Base-by-base conservation (phyloP, 2,797 vertebrate species). In the Channa striata region DNA sequence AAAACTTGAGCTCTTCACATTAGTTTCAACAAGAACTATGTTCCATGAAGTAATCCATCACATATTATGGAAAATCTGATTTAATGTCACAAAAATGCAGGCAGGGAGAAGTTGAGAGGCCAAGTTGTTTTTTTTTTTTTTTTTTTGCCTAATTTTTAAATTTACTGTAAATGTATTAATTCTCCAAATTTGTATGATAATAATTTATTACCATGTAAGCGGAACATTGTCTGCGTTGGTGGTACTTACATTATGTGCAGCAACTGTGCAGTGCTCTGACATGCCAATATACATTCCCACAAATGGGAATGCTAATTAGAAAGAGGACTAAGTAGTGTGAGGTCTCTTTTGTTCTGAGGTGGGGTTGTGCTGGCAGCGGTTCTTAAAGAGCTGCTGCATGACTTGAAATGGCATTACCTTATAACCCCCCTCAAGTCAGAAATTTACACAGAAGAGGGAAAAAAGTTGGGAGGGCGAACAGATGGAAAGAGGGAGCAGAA, bases 401-500 rank as follows among this genome's bases (percentile, higher is more conserved):
- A 65, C 73, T 34, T 73, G 23, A 86, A 83, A 86, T 77, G 74
- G 72, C 78, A 87, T 83, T 90, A 81, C 72, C 54, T 87, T 86
- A 70, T 78, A 68, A 72, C 80, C 70, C 66, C 75, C 68, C 67
- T 54, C 59, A 3, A 87, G 52, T 73, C 86, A 66, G 80, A 82
- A 78, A 83, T 78, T 58, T 84, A 53, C 83, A 77, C 69, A 77
- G 49, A 63, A 17, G 53, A 76, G 49, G 19, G 16, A 9, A 43
- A 12, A 75, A 34, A 30, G 25, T 4, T 30, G 49, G 40, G 62
- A 59, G 48, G n/a, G 59, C 30, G 68, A 61, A 33, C 7, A 73
- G 57, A 67, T 49, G 70, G 44, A 58, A 72, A 40, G 50, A 48
- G 37, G 25, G 25, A 30, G 25, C 25, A 30, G 25, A 3, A 30